phyloP scores from a whole-genome alignment of 1,140 invertebrate species.

The Cepaea nemoralis region DNA sequence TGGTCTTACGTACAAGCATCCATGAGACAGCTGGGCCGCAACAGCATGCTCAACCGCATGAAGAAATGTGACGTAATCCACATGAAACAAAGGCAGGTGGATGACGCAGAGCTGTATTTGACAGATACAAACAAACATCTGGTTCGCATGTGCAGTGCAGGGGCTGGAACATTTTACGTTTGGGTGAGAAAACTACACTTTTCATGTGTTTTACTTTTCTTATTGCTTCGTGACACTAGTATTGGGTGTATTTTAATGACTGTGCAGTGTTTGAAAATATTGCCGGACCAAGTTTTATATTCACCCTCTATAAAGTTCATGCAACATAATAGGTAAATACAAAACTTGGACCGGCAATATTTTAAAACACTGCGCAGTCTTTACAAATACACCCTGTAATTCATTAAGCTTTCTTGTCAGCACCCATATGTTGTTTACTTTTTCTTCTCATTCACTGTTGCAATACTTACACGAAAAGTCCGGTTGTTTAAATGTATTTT shows the following conservation, averaged over 20 bases:
- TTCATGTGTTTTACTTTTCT: neutral
- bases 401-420: neutral
- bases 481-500: neutral
- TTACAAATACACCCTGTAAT: too few species aligned
- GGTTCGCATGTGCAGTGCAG: constrained; percentile 50
- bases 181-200: constrained; percentile 47
- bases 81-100: constrained; percentile 29
- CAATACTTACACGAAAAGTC: neutral
- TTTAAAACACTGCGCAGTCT: too few species aligned
- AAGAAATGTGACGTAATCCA: constrained; percentile 48
- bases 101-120: constrained; percentile 42
- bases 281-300: too few species aligned
- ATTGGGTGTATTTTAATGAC: too few species aligned
- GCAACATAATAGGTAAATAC: too few species aligned
- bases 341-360: too few species aligned
- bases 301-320: too few species aligned
- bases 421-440: neutral
- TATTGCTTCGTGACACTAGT: neutral
- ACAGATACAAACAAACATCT: constrained; percentile 39
- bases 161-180: constrained; percentile 58
- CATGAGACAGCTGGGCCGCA: constrained; percentile 49
- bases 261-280: too few species aligned
- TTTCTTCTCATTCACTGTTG: neutral
- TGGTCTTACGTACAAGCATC: constrained; percentile 53
- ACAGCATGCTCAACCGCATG: constrained; percentile 50